Percentiles rank a stretch among this genome's conserved stretches.
phyloP scores from a whole-genome alignment of 2,888 invertebrate species.

The Melanotus villosus region DNA sequence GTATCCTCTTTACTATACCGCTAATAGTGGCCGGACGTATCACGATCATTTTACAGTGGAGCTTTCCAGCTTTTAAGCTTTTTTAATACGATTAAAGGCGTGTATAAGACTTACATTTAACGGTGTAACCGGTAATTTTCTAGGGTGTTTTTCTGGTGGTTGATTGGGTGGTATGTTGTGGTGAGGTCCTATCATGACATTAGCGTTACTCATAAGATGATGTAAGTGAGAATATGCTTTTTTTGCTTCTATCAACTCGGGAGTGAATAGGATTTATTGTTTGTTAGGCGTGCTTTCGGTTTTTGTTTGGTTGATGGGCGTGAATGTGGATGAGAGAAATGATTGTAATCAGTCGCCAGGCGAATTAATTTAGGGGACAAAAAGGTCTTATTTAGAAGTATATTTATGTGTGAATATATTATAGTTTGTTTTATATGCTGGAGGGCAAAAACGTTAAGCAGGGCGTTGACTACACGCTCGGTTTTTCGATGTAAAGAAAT shows the following conservation, averaged over 20 bases:
- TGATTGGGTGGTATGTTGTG: constrained; percentile 23
- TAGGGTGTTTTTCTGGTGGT: background rate
- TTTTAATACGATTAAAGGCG: background rate
- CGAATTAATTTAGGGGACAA: constrained; percentile 14
- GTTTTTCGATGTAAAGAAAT: too few relatives aligned
- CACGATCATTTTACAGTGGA: constrained; percentile 32
- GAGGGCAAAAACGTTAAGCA: too few relatives aligned
- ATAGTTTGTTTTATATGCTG: background rate
- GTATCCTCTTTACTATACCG: constrained; percentile 30
- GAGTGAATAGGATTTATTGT: constrained; percentile 10
- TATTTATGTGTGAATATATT: background rate
- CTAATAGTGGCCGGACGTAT: constrained; percentile 28
- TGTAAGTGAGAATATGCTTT: constrained; percentile 10
- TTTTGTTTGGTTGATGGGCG: constrained; percentile 11
- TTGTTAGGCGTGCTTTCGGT: constrained; percentile 4
- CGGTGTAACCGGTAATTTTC: constrained; percentile 15
- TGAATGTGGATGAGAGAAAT: constrained; percentile 3
- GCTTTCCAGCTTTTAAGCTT: constrained; percentile 3
- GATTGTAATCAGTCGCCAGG: constrained; percentile 6
- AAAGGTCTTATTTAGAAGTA: background rate
- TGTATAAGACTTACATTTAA: constrained; percentile 8
- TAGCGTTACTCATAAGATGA: background rate
- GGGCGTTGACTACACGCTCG: too few relatives aligned
- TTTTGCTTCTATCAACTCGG: background rate
- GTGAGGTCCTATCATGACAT: background rate